These are phyloP conservation scores for Moxostoma hubbsi DNA, from an alignment of 2,797 vertebrate species.

Conservation along the genomic window DNA sequence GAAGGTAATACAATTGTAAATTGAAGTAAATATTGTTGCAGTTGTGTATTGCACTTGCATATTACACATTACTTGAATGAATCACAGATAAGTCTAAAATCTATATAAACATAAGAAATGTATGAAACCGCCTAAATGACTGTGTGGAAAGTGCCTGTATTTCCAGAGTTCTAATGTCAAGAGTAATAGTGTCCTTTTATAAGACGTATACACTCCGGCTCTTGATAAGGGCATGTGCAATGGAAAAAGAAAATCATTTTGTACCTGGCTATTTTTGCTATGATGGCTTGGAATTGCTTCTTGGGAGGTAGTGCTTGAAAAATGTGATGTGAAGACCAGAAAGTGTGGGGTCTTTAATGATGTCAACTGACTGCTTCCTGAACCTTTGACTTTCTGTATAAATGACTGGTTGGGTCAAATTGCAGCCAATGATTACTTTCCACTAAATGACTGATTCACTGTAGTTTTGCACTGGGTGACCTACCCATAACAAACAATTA, in stretches of 20 bases:
- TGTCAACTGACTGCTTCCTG: not conserved
- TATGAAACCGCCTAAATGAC: not conserved
- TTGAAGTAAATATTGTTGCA: not conserved
- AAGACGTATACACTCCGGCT: not conserved
- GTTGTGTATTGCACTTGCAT: not conserved
- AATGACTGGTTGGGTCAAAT: too few relatives aligned
- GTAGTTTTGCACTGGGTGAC: not conserved
- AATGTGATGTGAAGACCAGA: too few relatives aligned
- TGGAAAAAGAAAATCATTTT: not conserved
- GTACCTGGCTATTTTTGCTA: not conserved
- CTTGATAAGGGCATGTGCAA: not conserved
- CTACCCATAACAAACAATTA: not conserved
- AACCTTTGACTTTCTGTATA: not conserved
- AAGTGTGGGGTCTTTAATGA: not conserved
- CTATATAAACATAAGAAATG: not conserved
- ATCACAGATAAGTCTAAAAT: too few relatives aligned
- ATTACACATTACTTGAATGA: not conserved
- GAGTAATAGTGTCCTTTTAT: not conserved
- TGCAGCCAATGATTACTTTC: not conserved
- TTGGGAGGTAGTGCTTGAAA: not conserved
- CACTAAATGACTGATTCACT: constrained; percentile 11
- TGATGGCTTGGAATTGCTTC: not conserved
- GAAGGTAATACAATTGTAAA: not conserved
- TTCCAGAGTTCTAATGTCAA: too few relatives aligned
- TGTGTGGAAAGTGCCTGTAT: too few relatives aligned